Base-by-base conservation (phyloP, 2,113 vertebrate species). In the Malaclemys terrapin region DNA sequence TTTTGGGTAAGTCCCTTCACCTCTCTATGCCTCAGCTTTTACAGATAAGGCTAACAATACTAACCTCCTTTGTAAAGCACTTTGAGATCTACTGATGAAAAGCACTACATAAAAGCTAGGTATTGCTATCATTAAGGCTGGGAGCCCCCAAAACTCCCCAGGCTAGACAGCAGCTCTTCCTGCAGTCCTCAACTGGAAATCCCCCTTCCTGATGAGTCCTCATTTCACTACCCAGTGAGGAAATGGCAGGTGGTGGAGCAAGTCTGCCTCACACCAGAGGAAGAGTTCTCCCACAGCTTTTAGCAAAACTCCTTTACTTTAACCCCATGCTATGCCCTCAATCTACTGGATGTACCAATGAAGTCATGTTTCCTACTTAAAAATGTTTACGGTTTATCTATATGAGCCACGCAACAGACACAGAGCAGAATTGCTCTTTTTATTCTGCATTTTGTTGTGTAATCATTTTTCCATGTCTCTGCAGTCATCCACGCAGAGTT, bases 301-400 rank as follows among this genome's bases (percentile, higher is more conserved):
- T 75, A 87, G 80, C 47, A 54, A 31, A n/a, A 31, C 29, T 90
- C 3, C 10, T 27, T n/a, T 52, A 1, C 27, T 72, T 72, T 72
- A 72, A 38, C 17, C 72, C 38, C 35, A 50, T 47, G 31, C 54
- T 52, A 50, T 1, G 0, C 82, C 38, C 69, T 86, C 49, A 72
- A 49, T 31, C 0, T 0, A n/a, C 62, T 62, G 83, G 49, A 62
- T 75, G 83, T 79, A 62, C 10, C 0, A 0, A 27, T 31, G 24
- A 89, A 94, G 42, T 84, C 31, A n/a, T 20, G 54, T 24, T 75
- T 78, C 49, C 57, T 42, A 65, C 25, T 76, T 49, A 80, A 87
- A 76, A 13, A 57, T 24, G 17, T 75, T 75, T 38, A 72, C 0
- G 6, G 59, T 2, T 8, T 52, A 14, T 38, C 76, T 3, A 78